Evolutionary conservation across 1,140 invertebrate genomes (phyloP).

Genomic region (Drosophila burlai): DNA sequence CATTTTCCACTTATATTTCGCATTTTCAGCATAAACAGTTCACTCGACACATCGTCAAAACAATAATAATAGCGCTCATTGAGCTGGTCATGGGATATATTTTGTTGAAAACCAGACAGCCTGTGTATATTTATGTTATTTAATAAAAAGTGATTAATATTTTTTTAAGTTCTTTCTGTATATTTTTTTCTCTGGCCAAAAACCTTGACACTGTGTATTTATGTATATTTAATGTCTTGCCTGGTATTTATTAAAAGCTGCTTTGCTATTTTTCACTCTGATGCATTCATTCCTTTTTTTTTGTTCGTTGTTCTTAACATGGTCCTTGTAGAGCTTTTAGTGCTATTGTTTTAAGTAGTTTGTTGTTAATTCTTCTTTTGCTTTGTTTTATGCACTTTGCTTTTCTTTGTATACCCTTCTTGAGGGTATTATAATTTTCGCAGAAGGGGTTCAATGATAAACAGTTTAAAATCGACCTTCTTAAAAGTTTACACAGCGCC

Average conservation of each 20-base stretch:
- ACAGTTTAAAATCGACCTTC: background rate
- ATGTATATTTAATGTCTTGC: background rate
- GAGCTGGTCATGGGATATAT: constrained; percentile 14
- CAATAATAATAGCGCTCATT: constrained; percentile 12
- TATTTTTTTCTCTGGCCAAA: background rate
- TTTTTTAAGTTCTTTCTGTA: background rate
- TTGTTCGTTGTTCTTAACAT: background rate
- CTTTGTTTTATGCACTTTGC: background rate
- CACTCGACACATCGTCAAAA: constrained; percentile 5
- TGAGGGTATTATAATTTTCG: background rate
- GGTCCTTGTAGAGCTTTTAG: constrained; percentile 12
- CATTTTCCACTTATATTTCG: constrained; percentile 22
- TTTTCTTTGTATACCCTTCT: background rate
- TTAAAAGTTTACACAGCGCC: no score
- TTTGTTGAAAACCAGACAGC: background rate
- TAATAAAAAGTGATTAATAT: background rate
- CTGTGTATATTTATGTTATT: background rate
- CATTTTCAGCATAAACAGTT: constrained; percentile 29
- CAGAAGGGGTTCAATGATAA: background rate
- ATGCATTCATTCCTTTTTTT: background rate
- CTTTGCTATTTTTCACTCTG: background rate
- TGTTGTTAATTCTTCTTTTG: constrained; percentile 10
- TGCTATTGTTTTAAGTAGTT: constrained; percentile 19
- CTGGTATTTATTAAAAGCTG: background rate
- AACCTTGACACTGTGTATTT: background rate